phyloP scores from a whole-genome alignment of 2,797 vertebrate species.

The Sebastes oblongus region DNA sequence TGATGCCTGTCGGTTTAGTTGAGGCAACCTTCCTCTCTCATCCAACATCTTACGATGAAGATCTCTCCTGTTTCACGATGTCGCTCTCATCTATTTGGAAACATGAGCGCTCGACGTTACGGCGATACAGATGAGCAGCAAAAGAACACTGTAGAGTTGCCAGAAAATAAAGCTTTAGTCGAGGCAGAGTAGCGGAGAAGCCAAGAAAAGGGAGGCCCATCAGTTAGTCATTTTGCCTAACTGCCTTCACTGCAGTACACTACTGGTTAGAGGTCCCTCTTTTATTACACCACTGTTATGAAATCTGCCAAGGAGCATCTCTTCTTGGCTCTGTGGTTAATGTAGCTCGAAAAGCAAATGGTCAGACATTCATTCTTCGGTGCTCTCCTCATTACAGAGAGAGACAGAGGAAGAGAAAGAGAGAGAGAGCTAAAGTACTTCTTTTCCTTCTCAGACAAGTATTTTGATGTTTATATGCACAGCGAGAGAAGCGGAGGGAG shows the following conservation, averaged over 20 bases:
- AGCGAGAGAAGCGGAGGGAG: constrained; percentile 26
- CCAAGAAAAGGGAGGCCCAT: constrained; percentile 25
- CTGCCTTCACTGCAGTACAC: constrained; percentile 54
- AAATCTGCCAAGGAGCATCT: constrained; percentile 75
- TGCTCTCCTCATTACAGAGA: constrained; percentile 71
- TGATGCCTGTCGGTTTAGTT: constrained; percentile 31
- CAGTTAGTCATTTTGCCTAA: constrained; percentile 58
- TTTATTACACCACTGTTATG: constrained; percentile 74
- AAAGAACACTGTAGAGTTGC: constrained; percentile 4
- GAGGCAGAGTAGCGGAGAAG: constrained; percentile 4
- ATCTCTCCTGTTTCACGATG: constrained; percentile 6
- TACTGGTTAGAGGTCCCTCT: constrained; percentile 60
- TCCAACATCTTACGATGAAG: neutral
- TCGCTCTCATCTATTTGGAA: constrained; percentile 7
- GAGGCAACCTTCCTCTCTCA: constrained; percentile 12
- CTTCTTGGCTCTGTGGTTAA: constrained; percentile 74
- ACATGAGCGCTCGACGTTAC: neutral
- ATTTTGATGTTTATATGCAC: constrained; percentile 66
- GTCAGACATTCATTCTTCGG: constrained; percentile 73
- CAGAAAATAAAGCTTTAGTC: constrained; percentile 29
- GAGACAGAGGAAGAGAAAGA: neutral
- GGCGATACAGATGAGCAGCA: constrained; percentile 9
- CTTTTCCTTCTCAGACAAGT: constrained; percentile 42
- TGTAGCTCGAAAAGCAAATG: constrained; percentile 81
- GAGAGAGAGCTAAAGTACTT: constrained; percentile 19